Conservation (phyloP, 2,888 invertebrate species). For the Nephrocerus scutellatus region DNA sequence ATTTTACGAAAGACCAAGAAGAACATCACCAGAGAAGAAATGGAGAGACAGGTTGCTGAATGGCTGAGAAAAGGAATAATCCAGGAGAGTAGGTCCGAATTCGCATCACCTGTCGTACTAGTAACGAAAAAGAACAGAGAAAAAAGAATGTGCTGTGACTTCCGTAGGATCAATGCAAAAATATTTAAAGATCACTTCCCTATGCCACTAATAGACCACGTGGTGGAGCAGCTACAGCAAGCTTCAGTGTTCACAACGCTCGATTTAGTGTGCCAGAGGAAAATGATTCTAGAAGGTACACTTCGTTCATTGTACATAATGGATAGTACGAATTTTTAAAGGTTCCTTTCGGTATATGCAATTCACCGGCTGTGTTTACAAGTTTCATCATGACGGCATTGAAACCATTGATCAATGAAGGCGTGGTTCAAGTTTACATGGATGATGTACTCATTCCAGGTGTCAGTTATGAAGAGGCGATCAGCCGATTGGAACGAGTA, state of each 20-base stretch:
- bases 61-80: constrained; percentile 35
- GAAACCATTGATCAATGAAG: neutral
- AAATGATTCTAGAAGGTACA: constrained; percentile 13
- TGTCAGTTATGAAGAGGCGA: constrained; percentile 10
- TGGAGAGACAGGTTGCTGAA: constrained; percentile 27
- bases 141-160: constrained; percentile 36
- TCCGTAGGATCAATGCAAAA: constrained; percentile 18
- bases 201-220: constrained; percentile 18
- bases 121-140: constrained; percentile 21
- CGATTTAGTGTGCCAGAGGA: constrained; percentile 9
- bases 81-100: constrained; percentile 31
- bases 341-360: constrained; percentile 1
- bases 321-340: constrained; percentile 16
- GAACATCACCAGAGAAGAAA: constrained; percentile 4
- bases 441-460: constrained; percentile 18
- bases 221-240: constrained; percentile 12
- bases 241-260: constrained; percentile 4
- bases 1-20: constrained; percentile 6
- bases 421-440: constrained; percentile 11
- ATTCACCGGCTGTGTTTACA: constrained; percentile 6
- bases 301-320: constrained; percentile 15
- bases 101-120: constrained; percentile 25
- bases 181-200: constrained; percentile 17
- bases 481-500: neutral
- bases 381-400: constrained; percentile 1